Evolutionary conservation across 2,113 vertebrate species (phyloP).

Genomic region (Sinocyclocheilus grahami): DNA sequence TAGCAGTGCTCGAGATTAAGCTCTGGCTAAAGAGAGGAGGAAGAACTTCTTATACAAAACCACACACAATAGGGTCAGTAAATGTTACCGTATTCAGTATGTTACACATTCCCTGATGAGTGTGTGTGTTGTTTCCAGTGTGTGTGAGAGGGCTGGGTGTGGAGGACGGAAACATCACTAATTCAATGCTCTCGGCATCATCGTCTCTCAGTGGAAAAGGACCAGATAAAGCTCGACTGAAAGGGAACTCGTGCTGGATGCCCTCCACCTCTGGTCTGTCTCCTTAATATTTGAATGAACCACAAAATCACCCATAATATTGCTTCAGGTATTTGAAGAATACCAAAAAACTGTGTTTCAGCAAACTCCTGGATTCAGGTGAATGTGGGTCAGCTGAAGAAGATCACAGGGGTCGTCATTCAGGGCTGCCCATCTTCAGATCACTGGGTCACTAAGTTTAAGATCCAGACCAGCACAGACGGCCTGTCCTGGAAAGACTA

Average conservation of each 20-base stretch:
- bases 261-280: constrained; percentile 59
- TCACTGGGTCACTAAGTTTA: constrained; percentile 75
- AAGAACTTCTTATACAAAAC: not conserved
- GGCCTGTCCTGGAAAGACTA: constrained; percentile 71
- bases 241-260: constrained; percentile 77
- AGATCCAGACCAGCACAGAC: constrained; percentile 73
- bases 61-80: not conserved
- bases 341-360: not conserved
- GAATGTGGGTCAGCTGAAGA: constrained; percentile 66
- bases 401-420: constrained; percentile 76
- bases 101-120: not conserved
- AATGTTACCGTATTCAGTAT: not conserved
- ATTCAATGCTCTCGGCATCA: constrained; percentile 72
- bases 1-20: not conserved
- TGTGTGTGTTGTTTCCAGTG: constrained; percentile 64
- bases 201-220: constrained; percentile 60
- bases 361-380: constrained; percentile 76
- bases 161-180: constrained; percentile 70
- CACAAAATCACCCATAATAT: not conserved
- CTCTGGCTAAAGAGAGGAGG: not conserved
- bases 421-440: constrained; percentile 74
- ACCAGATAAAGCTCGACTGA: constrained; percentile 68
- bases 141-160: constrained; percentile 76
- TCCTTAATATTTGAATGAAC: not conserved
- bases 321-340: not conserved